Evolutionary conservation across 2,113 vertebrate species (phyloP), one percentile per base, ranked within the genome.

Genomic region (Scytalopus superciliaris): DNA sequence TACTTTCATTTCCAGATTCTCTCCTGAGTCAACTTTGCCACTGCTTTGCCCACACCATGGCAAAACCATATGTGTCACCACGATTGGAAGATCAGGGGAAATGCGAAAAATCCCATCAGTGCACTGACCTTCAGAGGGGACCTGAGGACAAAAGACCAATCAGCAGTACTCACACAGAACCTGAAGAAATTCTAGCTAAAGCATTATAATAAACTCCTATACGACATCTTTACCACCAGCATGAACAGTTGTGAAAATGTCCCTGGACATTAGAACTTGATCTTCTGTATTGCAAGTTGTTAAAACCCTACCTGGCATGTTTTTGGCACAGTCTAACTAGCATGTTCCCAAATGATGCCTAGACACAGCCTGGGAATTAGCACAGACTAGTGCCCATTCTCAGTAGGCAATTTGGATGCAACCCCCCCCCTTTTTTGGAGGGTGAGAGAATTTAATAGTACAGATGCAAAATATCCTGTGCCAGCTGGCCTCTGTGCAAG

Each of bases 381-480:
- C 57, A 82, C 69, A 97, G 78, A 89, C 69, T 90, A 76, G 70
- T 93, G 92, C 90, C 75, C 82, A 79, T 91, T 93, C 87, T 96
- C 90, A 66, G 82, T 40, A 91, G 82, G 62, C 49, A 90, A 89
- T 95, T 90, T 95, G 93, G 89, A 96, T 47, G 35, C n/a, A 86
- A 84, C 57, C 55, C 64, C 57, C 55, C 64, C 64, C 40, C 37
- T 60, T 80, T 85, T 92, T 94, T 66, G 52, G 92, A 94, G 49
- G 74, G 92, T 75, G 81, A 87, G 80, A 94, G 73, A 84, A 93
- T 87, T 94, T 90, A 83, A 76, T 49, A 93, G 78, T 96, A 95
- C 95, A 94, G 96, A 97, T 97, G 94, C 94, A 96, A 95, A 94
- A 93, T 79, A 93, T 87, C 94, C 84, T 87, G 94, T 91, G 95